phyloP scores from a whole-genome alignment of 2,888 invertebrate genomes.

The Drosophila atripex region DNA sequence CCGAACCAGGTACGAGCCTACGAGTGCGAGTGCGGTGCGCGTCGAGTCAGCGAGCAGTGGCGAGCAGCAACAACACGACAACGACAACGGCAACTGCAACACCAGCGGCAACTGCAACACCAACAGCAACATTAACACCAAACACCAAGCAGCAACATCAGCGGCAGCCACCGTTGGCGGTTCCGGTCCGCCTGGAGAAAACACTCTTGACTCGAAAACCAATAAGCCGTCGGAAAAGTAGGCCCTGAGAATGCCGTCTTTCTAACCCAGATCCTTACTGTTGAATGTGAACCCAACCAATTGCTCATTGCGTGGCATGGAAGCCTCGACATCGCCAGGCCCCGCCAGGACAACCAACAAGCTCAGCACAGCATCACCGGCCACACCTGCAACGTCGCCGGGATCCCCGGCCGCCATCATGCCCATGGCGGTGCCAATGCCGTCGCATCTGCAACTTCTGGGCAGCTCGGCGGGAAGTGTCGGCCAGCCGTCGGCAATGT shows the following conservation, averaged over 20 bases:
- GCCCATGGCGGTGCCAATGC: slow-evolving; percentile 63
- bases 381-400: slow-evolving; percentile 55
- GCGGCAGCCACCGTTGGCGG: slow-evolving; percentile 20
- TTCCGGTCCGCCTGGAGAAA: slow-evolving; percentile 29
- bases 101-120: slow-evolving; percentile 21
- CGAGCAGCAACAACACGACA: slow-evolving; percentile 10
- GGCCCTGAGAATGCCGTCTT: slow-evolving; percentile 21
- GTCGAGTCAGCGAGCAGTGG: slow-evolving; percentile 64
- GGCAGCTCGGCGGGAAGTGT: slow-evolving; percentile 44
- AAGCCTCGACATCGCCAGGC: slow-evolving; percentile 59
- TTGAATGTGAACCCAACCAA: background rate
- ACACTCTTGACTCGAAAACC: slow-evolving; percentile 50
- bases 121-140: slow-evolving; percentile 6
- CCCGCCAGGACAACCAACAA: slow-evolving; percentile 42
- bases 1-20: slow-evolving; percentile 47
- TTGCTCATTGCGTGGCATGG: slow-evolving; percentile 59
- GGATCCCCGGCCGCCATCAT: slow-evolving; percentile 36
- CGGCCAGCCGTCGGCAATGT: slow-evolving; percentile 64
- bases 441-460: slow-evolving; percentile 61
- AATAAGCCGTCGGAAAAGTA: slow-evolving; percentile 52
- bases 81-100: slow-evolving; percentile 9
- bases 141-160: slow-evolving; percentile 13
- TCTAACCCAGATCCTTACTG: background rate
- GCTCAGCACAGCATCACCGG: slow-evolving; percentile 43
- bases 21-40: slow-evolving; percentile 70